Evolutionary conservation across 2,797 vertebrate species (phyloP).

Genomic region (Amblyraja radiata): DNA sequence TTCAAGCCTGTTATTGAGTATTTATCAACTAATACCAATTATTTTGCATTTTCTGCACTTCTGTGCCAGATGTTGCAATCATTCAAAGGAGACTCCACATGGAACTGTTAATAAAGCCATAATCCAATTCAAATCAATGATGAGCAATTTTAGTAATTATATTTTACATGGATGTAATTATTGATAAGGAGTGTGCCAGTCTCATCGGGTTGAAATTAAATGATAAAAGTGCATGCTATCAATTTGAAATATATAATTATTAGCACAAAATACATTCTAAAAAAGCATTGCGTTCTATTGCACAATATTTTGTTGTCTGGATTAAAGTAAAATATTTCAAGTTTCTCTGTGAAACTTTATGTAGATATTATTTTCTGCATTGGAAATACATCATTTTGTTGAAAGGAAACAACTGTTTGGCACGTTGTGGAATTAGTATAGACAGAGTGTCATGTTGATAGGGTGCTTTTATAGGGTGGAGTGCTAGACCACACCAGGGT

Average conservation of each 20-base stretch:
- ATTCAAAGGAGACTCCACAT: not conserved
- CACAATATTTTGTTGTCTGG: not conserved
- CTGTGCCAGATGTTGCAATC: not conserved
- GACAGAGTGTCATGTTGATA: not conserved
- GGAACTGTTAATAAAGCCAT: not conserved
- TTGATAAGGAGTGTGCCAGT: not conserved
- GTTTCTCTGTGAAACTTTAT: not conserved
- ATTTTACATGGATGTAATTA: not conserved
- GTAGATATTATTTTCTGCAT: not conserved
- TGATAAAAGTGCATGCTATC: not conserved
- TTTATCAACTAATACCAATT: not conserved
- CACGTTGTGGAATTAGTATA: not conserved
- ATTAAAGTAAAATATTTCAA: not conserved
- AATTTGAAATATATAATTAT: not conserved
- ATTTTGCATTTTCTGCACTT: not conserved
- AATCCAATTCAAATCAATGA: not conserved
- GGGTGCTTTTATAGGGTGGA: not conserved
- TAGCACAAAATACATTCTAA: not conserved
- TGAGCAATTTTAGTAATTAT: slow-evolving; percentile 1
- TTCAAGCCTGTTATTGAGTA: not conserved
- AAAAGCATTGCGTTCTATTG: not conserved
- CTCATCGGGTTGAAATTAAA: not conserved
- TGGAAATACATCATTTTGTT: not conserved
- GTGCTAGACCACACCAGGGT: not conserved
- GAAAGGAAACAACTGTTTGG: not conserved